Evolutionary conservation across 2,797 vertebrate genomes (phyloP).

Genomic region (Trachops cirrhosus): DNA sequence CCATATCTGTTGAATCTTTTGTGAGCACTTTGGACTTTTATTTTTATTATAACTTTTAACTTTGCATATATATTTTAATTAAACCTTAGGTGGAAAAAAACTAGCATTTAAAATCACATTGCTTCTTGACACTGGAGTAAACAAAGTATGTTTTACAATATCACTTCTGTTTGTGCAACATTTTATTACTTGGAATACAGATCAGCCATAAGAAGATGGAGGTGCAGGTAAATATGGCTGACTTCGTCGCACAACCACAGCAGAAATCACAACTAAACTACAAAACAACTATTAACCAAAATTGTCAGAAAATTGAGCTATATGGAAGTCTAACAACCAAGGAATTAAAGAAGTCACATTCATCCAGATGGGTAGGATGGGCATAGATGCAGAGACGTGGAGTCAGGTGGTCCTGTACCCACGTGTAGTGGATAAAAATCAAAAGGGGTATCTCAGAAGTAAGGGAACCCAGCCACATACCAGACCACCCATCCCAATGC

Average conservation of each 20-base stretch:
- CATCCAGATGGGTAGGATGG: too few species aligned
- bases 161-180: neutral
- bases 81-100: neutral
- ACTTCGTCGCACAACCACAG: too few species aligned
- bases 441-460: neutral
- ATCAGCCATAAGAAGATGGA: neutral
- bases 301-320: too few species aligned
- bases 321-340: too few species aligned
- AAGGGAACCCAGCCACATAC: neutral
- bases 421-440: neutral
- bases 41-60: constrained; percentile 10
- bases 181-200: neutral
- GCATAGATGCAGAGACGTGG: too few species aligned
- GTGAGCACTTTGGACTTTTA: neutral
- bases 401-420: too few species aligned
- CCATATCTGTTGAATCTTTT: neutral
- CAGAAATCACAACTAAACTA: too few species aligned
- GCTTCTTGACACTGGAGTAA: neutral
- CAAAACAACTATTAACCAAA: too few species aligned
- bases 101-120: neutral
- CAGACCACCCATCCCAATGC: neutral
- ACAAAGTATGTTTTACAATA: neutral
- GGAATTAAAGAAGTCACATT: too few species aligned
- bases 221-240: too few species aligned
- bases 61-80: neutral